These are phyloP conservation scores for Tyto alba DNA, from an alignment of 2,113 vertebrate genomes.

Conservation along the genomic window DNA sequence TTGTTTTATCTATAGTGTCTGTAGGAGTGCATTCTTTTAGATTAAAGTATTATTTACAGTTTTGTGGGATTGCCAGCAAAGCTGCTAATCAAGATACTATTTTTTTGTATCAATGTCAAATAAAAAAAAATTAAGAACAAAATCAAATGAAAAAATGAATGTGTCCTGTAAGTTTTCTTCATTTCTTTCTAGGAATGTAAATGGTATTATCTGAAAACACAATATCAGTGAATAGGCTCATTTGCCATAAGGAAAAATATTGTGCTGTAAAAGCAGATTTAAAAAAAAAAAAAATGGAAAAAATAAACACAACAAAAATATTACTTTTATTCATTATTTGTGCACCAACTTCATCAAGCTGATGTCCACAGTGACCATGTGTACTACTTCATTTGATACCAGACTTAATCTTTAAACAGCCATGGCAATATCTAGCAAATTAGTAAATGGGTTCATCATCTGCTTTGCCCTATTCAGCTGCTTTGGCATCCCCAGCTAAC, in stretches of 20 bases:
- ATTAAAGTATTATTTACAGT: slow-evolving; percentile 74
- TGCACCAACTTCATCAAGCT: background rate
- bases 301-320: slow-evolving; percentile 54
- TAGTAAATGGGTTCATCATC: background rate
- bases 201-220: slow-evolving; percentile 41
- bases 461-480: background rate
- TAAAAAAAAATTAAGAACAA: slow-evolving; percentile 49
- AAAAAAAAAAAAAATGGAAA: slow-evolving; percentile 14
- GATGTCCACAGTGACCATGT: background rate
- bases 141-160: slow-evolving; percentile 9
- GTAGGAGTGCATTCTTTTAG: slow-evolving; percentile 76
- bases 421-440: background rate
- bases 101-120: slow-evolving; percentile 78
- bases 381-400: background rate
- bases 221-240: slow-evolving; percentile 14
- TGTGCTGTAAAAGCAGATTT: slow-evolving; percentile 56
- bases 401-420: background rate
- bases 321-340: background rate
- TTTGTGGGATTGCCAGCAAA: slow-evolving; percentile 75
- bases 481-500: background rate
- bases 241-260: slow-evolving; percentile 41
- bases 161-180: slow-evolving; percentile 48
- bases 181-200: slow-evolving; percentile 54
- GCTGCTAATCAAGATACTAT: slow-evolving; percentile 78
- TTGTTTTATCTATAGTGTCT: slow-evolving; percentile 73